These are phyloP conservation scores for Neoitamus cyanurus DNA, from an alignment of 2,888 invertebrate species.

Conservation along the genomic window DNA sequence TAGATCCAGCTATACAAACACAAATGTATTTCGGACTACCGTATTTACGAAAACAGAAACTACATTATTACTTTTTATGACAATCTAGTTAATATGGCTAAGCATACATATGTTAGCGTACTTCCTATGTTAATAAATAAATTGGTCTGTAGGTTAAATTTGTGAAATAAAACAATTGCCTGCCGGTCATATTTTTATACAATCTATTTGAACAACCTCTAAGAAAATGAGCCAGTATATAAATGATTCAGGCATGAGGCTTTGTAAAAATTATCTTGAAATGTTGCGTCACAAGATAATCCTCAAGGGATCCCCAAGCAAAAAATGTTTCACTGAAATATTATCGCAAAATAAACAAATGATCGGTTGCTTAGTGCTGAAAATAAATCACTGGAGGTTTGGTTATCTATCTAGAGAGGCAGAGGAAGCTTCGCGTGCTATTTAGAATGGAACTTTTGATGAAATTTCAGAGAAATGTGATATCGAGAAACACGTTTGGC, in stretches of 20 bases:
- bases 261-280: background rate
- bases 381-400: background rate
- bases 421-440: background rate
- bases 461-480: background rate
- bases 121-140: too few species aligned
- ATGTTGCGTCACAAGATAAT: background rate
- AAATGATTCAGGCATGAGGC: background rate
- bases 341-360: background rate
- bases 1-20: too few species aligned
- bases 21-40: too few species aligned
- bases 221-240: background rate
- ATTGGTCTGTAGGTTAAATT: too few species aligned
- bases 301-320: background rate
- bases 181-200: background rate
- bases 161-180: too few species aligned
- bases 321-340: background rate
- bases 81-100: too few species aligned
- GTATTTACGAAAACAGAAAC: too few species aligned
- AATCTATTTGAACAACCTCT: background rate
- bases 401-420: background rate
- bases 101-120: too few species aligned
- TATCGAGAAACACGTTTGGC: background rate
- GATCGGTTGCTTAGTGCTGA: background rate
- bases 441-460: background rate
- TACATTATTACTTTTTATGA: too few species aligned